Base-by-base conservation (phyloP, 2,113 vertebrate genomes). In the Passer montanus region DNA sequence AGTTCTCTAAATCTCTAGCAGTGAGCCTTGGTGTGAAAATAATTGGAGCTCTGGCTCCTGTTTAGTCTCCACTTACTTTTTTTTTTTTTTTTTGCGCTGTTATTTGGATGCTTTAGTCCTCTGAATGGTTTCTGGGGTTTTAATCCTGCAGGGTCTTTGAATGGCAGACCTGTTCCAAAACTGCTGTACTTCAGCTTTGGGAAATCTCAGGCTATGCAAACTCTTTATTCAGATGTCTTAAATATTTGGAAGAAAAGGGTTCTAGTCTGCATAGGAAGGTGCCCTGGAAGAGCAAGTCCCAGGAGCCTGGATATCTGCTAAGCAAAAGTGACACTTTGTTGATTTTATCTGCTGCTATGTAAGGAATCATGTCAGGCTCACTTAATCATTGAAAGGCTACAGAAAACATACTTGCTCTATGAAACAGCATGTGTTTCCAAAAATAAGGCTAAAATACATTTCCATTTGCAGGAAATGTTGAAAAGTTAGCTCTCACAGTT, bases 11-110 rank as follows among this genome's bases (percentile, higher is more conserved):
- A 75, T 78, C 60, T 87, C 39, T 81, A 63, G n/a, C 24, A 81
- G 64, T 56, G 60, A 90, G 27, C 39, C 56, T 86, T 77, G 63
- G 55, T 63, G 68, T 86, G 86, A 90, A 95, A 89, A 74, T 93
- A 88, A 70, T 78, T 59, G 43, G 58, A 87, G n/a, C 22, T 79
- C 62, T 70, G 62, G 31, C 46, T 94, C 31, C 46, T 47, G 5
- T 55, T 89, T 67, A 68, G 58, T 64, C 44, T 84, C 37, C 9
- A 8, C 13, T 86, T 83, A 10, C 3, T 9, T 28, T 28, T 66
- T 78, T 72, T 63, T 80, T n/a, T 66, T 67, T n/a, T 63, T 69
- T 56, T 69, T 46, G 18, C 87, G 15, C 46, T 66, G 17, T 53
- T 95, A 27, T 24, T 80, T 93, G 63, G 35, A 74, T 80, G 27